Base-by-base conservation (phyloP, 2,888 invertebrate genomes). In the Pristionchus exspectatus region DNA sequence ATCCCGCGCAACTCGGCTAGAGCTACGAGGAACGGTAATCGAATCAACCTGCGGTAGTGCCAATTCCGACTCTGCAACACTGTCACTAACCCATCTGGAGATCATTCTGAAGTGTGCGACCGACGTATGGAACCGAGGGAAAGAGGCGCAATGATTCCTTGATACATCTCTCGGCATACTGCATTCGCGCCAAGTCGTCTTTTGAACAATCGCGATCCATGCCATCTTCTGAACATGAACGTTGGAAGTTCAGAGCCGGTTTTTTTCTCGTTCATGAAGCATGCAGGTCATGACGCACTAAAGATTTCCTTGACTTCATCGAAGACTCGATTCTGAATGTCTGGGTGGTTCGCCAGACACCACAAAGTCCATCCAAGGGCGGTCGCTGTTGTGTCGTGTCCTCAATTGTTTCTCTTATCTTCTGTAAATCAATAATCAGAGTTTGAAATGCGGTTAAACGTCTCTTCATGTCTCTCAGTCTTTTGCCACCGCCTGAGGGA, bases 121-220 rank as follows among this genome's bases (percentile, higher is more conserved):
- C 91, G 2, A 92, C 74, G 16, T 90, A 69, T 18, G 93, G 93
- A 27, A 93, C 93, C 0, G 93, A 92, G 21, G 92, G 90, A 59
- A 91, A 91, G 38, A 93, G 88, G 33, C 93, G 81, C 63, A 92
- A 83, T 0, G 92, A 84, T 87, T 93, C 93, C 83, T 93, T 93
- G 88, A 93, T 91, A 83, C 93, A 91, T 74, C 91, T 77, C 30
- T 93, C 93, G 30, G 92, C 89, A 86, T 92, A 93, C 18, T 86
- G 66, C 72, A 93, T 63, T 33, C 90, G 89, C 24, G 87, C 90
- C 38, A 93, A 85, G 33, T 93, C 92, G 16, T 93, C 92, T 16
- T 72, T 81, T 14, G 91, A 91, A 24, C 92, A 91, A 3, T 92
- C 90, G 16, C 90, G 89, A n/a, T 89, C 91, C 38, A 92, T 89